Conservation (phyloP, 2,113 vertebrate species). For the Tringa solitaria region DNA sequence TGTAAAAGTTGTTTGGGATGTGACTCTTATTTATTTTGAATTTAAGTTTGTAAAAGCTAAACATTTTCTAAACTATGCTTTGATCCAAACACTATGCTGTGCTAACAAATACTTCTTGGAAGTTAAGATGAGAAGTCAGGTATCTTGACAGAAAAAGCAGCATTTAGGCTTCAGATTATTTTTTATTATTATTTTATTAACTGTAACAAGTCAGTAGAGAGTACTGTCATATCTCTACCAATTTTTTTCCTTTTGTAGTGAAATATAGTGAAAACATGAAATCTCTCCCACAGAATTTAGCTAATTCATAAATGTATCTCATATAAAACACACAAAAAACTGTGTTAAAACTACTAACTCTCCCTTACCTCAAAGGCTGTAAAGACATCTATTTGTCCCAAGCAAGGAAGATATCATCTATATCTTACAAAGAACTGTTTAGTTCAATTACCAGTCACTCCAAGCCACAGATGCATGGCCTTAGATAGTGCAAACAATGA, state of each 20-base stretch:
- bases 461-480: not conserved
- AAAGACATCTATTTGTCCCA: not conserved
- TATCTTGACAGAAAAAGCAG: not conserved
- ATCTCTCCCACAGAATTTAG: not conserved
- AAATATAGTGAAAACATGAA: not conserved
- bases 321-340: not conserved
- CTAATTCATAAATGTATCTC: not conserved
- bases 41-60: not conserved
- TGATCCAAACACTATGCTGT: not conserved
- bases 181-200: not conserved
- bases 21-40: not conserved
- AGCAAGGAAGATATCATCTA: constrained; percentile 1
- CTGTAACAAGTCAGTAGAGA: not conserved
- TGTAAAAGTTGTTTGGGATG: not conserved
- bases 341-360: not conserved
- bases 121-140: not conserved
- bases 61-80: not conserved
- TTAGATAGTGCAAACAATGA: not conserved
- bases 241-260: not conserved
- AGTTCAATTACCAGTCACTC: not conserved
- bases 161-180: not conserved
- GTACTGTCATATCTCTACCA: not conserved
- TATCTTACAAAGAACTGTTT: not conserved
- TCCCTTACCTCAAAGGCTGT: not conserved
- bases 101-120: not conserved